Evolutionary conservation across 2,888 invertebrate species (phyloP), one percentile per base, ranked within the genome.

Genomic region (Camponotus fellah): DNA sequence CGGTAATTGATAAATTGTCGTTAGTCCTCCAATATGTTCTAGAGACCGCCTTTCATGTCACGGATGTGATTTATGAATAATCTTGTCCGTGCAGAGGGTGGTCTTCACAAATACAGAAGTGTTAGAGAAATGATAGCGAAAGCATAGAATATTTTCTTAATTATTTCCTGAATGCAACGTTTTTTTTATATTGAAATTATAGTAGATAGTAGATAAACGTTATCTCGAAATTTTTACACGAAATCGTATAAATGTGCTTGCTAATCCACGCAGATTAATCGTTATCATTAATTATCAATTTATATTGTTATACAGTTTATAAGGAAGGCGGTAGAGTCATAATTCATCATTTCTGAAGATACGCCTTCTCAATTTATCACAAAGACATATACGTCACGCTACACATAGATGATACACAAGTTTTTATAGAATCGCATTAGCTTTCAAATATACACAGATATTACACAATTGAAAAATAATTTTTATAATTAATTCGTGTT

Each of bases 261-360:
- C 17, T 46, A 82, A 85, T 85, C 87, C 68, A 64, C 81, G 82
- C 83, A 12, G 68, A 82, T 82, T 91, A 87, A 91, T 91, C 84
- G 90, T 81, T 74, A 82, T 77, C 88, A 88, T 91, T 91, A 90
- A 90, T 90, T 90, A 87, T 74, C 74, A 79, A 87, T 87, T 87
- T 83, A 85, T 90, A 91, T 90, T 88, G 85, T 3, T 75, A 4
- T 83, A 83, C 82, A 85, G 85, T 88, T 82, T 76, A 68, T 76
- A 74, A 65, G 82, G 43, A 71, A 83, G 72, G 71, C 71, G 74
- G 71, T 60, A 58, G 87, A 26, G 83, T 68, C 85, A 85, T 71
- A 83, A 88, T 90, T 85, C 83, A 87, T 91, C 90, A 90, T 89
- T 71, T 60, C 69, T 37, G 68, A 74, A 64, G 87, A 86, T 91